Evolutionary conservation across 2,888 invertebrate genomes (phyloP).

Genomic region (Artemia sinica): DNA sequence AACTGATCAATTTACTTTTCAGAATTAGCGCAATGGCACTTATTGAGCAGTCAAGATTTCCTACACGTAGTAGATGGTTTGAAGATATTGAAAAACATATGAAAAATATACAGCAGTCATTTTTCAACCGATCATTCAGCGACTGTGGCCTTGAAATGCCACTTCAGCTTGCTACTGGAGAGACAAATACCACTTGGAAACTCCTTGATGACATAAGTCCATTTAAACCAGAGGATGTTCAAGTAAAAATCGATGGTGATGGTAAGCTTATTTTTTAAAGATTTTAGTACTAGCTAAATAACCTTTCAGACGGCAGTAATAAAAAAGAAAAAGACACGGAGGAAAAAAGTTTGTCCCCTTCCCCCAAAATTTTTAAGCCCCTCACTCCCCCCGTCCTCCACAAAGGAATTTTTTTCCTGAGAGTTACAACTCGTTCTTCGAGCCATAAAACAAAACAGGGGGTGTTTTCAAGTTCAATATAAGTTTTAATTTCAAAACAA

Average conservation of each 20-base stretch:
- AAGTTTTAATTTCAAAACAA: no score
- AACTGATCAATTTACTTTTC: no score
- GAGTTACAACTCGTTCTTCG: no score
- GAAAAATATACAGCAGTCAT: not conserved
- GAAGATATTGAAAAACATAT: not conserved
- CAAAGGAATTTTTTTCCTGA: no score
- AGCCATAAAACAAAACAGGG: no score
- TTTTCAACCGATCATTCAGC: not conserved
- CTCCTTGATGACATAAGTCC: conserved; percentile 1
- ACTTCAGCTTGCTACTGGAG: not conserved
- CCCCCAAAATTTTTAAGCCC: no score
- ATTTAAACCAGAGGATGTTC: conserved; percentile 8
- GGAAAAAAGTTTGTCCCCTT: no score
- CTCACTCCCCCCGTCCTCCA: no score
- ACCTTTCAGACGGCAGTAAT: no score
- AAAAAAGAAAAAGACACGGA: no score
- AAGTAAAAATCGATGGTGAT: not conserved
- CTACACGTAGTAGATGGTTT: not conserved
- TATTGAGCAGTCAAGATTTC: not conserved
- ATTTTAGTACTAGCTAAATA: no score
- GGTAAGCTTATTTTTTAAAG: not conserved
- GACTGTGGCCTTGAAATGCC: conserved; percentile 4
- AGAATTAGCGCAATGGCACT: not conserved
- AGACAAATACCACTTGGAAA: not conserved
- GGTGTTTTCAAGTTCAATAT: no score